A percentile compares a stretch with the other conserved stretches of the same genome.
These are phyloP conservation scores for Alligator sinensis DNA, from an alignment of 2,113 vertebrate species.

Conservation along the genomic window DNA sequence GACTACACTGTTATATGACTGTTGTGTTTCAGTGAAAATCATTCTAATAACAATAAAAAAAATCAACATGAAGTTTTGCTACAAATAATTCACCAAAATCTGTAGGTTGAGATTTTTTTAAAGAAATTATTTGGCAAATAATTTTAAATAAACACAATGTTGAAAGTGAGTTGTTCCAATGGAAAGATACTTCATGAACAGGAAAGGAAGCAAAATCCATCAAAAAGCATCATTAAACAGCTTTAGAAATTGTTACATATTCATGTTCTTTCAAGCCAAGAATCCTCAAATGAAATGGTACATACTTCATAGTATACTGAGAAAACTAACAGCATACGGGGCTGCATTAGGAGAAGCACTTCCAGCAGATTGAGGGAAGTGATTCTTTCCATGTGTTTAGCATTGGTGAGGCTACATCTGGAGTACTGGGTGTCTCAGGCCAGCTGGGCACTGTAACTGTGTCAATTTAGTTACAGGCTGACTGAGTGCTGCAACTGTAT, in stretches of 20 bases:
- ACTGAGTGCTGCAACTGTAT: too few species aligned
- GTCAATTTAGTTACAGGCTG: too few species aligned
- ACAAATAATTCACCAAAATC: not conserved
- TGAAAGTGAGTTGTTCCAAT: not conserved
- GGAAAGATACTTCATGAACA: not conserved
- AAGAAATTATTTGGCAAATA: not conserved
- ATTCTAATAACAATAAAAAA: too few species aligned
- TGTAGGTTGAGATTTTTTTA: not conserved
- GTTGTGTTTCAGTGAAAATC: not conserved
- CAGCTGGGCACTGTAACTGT: too few species aligned
- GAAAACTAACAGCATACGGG: too few species aligned
- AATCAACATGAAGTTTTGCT: too few species aligned
- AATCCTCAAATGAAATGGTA: conserved; percentile 1
- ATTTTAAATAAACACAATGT: not conserved
- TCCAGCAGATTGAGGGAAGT: too few species aligned
- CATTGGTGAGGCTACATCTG: too few species aligned
- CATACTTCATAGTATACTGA: not conserved
- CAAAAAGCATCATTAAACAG: not conserved
- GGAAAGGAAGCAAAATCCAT: not conserved
- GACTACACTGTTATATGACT: not conserved
- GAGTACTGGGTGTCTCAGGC: too few species aligned
- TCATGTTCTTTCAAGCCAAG: conserved; percentile 2
- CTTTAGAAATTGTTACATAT: conserved; percentile 12
- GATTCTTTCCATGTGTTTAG: too few species aligned
- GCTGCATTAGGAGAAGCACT: too few species aligned